Conservation (phyloP, 37 sponge, comb jelly and placozoan species). For the Beroe ovata region DNA sequence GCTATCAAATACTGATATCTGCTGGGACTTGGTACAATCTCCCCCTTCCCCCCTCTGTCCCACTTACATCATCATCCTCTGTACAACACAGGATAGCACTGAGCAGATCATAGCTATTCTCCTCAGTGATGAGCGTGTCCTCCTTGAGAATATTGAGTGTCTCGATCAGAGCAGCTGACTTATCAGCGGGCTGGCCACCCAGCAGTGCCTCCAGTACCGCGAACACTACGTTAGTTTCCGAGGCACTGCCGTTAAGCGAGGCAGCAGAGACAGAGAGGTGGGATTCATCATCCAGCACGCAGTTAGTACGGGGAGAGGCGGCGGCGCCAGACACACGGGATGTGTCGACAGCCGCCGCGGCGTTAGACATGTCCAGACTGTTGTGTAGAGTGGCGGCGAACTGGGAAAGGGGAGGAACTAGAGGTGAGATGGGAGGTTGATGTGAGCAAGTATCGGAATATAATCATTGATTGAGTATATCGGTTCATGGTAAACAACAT, state of each 20-base stretch:
- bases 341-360: background rate
- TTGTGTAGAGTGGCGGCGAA: background rate
- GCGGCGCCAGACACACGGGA: background rate
- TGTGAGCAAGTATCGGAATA: too few relatives aligned
- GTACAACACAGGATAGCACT: constrained; percentile 50
- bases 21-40: too few relatives aligned
- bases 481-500: too few relatives aligned
- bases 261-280: background rate
- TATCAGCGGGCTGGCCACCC: constrained; percentile 6
- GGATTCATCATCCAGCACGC: background rate
- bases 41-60: too few relatives aligned
- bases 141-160: constrained; percentile 38
- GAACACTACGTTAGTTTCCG: constrained; percentile 8
- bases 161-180: constrained; percentile 46
- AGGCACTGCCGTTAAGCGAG: constrained; percentile 1
- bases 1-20: too few relatives aligned
- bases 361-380: background rate
- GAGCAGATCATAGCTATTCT: constrained; percentile 57
- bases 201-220: constrained; percentile 37
- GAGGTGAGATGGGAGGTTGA: too few relatives aligned
- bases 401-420: too few relatives aligned
- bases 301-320: background rate
- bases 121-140: constrained; percentile 46
- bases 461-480: too few relatives aligned
- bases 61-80: constrained; percentile 45